Evolutionary conservation across 2,888 invertebrate species (phyloP).

Genomic region (Aricia artaxerxes): DNA sequence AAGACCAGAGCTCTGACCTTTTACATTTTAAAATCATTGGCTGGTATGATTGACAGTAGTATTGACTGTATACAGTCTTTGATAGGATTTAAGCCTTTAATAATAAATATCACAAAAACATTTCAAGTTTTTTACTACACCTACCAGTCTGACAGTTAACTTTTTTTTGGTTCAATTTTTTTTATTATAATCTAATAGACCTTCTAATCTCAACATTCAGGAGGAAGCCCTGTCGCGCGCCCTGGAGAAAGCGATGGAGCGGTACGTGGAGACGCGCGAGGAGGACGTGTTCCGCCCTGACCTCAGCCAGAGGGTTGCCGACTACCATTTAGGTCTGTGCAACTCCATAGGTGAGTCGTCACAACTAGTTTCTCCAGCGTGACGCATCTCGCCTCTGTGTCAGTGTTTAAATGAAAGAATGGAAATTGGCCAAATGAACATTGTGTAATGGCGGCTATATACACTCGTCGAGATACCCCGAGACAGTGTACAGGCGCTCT

Average conservation of each 20-base stretch:
- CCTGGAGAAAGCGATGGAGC: constrained; percentile 60
- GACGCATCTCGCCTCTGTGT: not conserved
- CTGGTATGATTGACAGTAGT: too few relatives aligned
- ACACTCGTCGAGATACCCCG: too few relatives aligned
- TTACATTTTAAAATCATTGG: too few relatives aligned
- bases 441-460: too few relatives aligned
- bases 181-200: not conserved
- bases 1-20: not conserved
- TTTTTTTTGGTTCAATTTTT: not conserved
- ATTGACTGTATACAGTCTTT: too few relatives aligned
- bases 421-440: too few relatives aligned
- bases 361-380: not conserved
- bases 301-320: constrained; percentile 57
- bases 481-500: too few relatives aligned
- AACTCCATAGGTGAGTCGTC: constrained; percentile 48
- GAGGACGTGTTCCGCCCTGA: constrained; percentile 51
- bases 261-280: constrained; percentile 49
- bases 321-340: constrained; percentile 60
- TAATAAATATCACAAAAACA: too few relatives aligned
- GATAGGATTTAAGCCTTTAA: too few relatives aligned
- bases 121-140: too few relatives aligned
- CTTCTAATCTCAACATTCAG: constrained; percentile 43
- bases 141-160: too few relatives aligned
- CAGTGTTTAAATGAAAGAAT: too few relatives aligned
- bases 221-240: constrained; percentile 62